A percentile compares a stretch with the other conserved stretches of the same genome.
phyloP scores from a whole-genome alignment of 2,797 vertebrate genomes.

The Chanos chanos region DNA sequence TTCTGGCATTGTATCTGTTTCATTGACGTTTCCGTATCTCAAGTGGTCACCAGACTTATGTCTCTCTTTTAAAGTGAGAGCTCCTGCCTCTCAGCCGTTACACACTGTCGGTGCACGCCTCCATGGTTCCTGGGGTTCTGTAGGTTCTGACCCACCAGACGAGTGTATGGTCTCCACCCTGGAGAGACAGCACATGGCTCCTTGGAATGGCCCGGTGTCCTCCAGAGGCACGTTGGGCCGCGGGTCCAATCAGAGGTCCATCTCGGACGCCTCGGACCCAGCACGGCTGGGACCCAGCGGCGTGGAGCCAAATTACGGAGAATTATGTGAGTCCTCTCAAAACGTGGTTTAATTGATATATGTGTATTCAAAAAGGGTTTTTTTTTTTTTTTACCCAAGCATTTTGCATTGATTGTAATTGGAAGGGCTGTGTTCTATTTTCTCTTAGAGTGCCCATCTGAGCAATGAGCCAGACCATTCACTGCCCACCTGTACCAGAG shows the following conservation, averaged over 20 bases:
- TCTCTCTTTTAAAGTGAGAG: slow-evolving; percentile 26
- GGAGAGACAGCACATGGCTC: slow-evolving; percentile 70
- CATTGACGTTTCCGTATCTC: neutral
- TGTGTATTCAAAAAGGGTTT: slow-evolving; percentile 18
- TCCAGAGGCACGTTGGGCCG: slow-evolving; percentile 79
- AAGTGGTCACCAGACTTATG: neutral
- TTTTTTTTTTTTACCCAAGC: too few species aligned
- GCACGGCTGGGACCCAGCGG: slow-evolving; percentile 81
- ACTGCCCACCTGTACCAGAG: slow-evolving; percentile 75
- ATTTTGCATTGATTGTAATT: too few species aligned
- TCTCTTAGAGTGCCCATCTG: slow-evolving; percentile 59
- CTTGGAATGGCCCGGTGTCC: slow-evolving; percentile 78
- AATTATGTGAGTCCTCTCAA: slow-evolving; percentile 84
- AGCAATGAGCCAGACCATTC: slow-evolving; percentile 56
- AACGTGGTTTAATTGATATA: neutral
- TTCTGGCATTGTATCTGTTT: too few species aligned
- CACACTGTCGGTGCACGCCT: slow-evolving; percentile 61
- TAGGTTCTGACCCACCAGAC: slow-evolving; percentile 62
- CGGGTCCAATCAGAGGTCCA: slow-evolving; percentile 78
- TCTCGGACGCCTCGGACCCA: slow-evolving; percentile 80
- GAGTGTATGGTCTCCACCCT: slow-evolving; percentile 76
- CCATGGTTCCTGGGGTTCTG: slow-evolving; percentile 68
- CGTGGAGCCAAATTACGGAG: slow-evolving; percentile 86
- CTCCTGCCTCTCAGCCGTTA: slow-evolving; percentile 54
- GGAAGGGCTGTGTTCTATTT: slow-evolving; percentile 29